Percentiles rank a stretch among this genome's conserved stretches.
Conservation (phyloP, 2,888 invertebrate species). For the Lepetodrilus schrolli region DNA sequence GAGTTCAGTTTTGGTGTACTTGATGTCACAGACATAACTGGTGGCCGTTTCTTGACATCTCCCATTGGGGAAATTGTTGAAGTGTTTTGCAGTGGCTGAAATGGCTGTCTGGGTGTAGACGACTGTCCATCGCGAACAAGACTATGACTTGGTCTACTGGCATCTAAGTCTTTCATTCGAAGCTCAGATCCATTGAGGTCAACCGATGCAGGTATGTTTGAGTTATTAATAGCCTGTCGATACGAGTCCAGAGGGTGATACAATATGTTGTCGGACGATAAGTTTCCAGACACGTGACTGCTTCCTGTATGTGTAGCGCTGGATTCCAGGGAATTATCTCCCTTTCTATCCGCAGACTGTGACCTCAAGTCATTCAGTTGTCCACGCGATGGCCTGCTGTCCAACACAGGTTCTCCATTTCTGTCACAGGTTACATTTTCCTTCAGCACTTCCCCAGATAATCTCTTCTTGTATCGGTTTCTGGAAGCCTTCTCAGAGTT, state of each 20-base stretch:
- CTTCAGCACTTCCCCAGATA: not conserved
- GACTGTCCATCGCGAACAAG: not conserved
- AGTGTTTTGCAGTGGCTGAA: constrained; percentile 56
- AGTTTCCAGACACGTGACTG: not conserved
- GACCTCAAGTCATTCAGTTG: too few relatives aligned
- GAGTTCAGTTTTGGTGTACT: constrained; percentile 3
- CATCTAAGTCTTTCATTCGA: not conserved
- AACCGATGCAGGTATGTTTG: not conserved
- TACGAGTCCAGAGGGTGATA: not conserved
- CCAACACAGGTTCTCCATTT: not conserved
- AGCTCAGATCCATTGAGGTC: not conserved
- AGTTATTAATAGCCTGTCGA: constrained; percentile 5
- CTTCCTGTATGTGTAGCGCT: not conserved
- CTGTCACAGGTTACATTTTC: not conserved
- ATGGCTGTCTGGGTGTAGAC: constrained; percentile 43
- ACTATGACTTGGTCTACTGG: not conserved
- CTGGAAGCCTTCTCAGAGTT: not conserved
- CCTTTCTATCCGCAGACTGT: not conserved
- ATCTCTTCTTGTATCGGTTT: not conserved
- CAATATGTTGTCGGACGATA: too few relatives aligned
- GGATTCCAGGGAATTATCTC: not conserved
- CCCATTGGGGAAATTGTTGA: constrained; percentile 55
- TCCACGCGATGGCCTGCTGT: not conserved
- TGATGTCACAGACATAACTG: not conserved
- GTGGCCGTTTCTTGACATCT: not conserved